phyloP scores from a whole-genome alignment of 2,888 invertebrate genomes.

The Entomobrya proxima region DNA sequence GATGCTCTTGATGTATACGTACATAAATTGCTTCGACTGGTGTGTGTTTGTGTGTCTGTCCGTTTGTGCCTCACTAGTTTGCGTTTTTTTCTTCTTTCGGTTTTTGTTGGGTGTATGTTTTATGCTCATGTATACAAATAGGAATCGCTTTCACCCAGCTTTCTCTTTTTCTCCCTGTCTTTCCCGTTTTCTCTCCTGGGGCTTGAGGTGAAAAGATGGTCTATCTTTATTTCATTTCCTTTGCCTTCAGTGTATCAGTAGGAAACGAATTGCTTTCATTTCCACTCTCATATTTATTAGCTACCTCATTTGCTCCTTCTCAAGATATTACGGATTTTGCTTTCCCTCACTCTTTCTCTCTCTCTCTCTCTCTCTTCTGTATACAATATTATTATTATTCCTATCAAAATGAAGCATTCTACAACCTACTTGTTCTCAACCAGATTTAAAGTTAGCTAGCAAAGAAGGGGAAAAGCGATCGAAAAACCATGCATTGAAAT shows the following conservation, averaged over 20 bases:
- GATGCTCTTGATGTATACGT: slow-evolving; percentile 48
- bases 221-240: slow-evolving; percentile 63
- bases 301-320: slow-evolving; percentile 55
- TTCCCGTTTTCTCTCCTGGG: slow-evolving; percentile 42
- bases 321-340: background rate
- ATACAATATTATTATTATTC: background rate
- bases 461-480: background rate
- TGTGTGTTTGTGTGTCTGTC: slow-evolving; percentile 2
- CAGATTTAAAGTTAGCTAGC: background rate
- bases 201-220: slow-evolving; percentile 66
- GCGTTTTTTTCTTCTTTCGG: background rate
- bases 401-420: background rate
- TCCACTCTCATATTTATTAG: slow-evolving; percentile 63
- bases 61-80: slow-evolving; percentile 28
- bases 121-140: background rate
- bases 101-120: background rate
- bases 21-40: slow-evolving; percentile 33
- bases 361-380: background rate
- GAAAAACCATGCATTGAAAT: background rate
- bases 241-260: slow-evolving; percentile 43
- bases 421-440: background rate
- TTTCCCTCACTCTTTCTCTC: slow-evolving; percentile 1
- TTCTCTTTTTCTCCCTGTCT: slow-evolving; percentile 8
- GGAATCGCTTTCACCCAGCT: slow-evolving; percentile 23
- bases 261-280: slow-evolving; percentile 66